phyloP scores from a whole-genome alignment of 2,113 vertebrate species.

The Morone saxatilis region DNA sequence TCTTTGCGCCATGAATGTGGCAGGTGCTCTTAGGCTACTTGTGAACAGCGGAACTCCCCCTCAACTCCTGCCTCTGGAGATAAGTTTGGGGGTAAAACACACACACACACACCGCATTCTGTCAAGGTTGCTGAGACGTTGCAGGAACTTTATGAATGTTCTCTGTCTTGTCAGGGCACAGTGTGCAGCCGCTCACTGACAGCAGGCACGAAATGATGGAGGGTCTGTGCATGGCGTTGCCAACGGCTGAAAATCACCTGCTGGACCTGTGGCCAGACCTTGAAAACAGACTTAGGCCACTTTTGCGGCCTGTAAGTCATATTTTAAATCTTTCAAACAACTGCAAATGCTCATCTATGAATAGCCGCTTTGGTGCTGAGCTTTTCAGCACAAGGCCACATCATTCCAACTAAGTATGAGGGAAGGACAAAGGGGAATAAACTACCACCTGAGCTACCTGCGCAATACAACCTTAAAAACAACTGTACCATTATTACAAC shows the following conservation, averaged over 20 bases:
- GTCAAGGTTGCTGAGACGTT: slow-evolving; percentile 72
- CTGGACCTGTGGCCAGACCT: slow-evolving; percentile 53
- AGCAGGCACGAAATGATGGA: slow-evolving; percentile 68
- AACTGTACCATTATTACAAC: not conserved
- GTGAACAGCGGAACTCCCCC: slow-evolving; percentile 55
- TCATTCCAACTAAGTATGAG: not conserved
- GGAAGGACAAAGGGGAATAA: slow-evolving; percentile 15
- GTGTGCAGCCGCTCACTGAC: slow-evolving; percentile 64
- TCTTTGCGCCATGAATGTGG: slow-evolving; percentile 76
- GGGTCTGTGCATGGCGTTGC: slow-evolving; percentile 24
- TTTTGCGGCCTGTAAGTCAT: not conserved
- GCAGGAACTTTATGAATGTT: slow-evolving; percentile 74
- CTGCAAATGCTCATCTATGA: not conserved
- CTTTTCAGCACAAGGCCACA: not conserved
- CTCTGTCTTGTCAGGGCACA: slow-evolving; percentile 70
- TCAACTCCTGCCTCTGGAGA: slow-evolving; percentile 57
- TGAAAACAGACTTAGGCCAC: slow-evolving; percentile 42
- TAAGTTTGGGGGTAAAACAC: slow-evolving; percentile 21
- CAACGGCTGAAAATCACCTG: slow-evolving; percentile 64
- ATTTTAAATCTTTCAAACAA: slow-evolving; percentile 42
- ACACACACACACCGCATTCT: slow-evolving; percentile 10
- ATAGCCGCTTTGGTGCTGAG: not conserved
- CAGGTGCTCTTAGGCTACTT: slow-evolving; percentile 79
- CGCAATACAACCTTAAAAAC: not conserved
- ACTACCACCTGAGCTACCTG: not conserved